Base-by-base conservation (phyloP, 1,140 invertebrate genomes). In the Heliothis subflexa region DNA sequence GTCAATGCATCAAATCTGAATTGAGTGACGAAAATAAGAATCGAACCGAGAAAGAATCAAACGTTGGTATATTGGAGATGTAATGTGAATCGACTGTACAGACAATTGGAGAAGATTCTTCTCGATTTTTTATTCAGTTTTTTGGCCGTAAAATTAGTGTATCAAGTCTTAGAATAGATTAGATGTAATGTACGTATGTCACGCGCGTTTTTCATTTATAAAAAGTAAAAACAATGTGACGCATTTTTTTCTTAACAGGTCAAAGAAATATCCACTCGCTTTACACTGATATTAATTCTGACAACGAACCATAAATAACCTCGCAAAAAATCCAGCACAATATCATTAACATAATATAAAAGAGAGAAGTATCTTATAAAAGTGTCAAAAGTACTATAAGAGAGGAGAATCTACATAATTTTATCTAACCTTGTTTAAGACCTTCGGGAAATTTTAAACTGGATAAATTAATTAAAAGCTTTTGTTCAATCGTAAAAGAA, bases 401-500 rank as follows among this genome's bases (percentile, higher is more conserved):
- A 25, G 40, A 16, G 16, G 40, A 71, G n/a, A 55, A 71, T 55
- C 28, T 71, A 50, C 68, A 71, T 71, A 71, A 71, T 71, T 71
- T 55, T 55, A 55, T 71, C 52, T 33, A 71, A 40, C 68, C 50
- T 25, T 54, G 40, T 55, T 71, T 16, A 54, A 40, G 52, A 40
- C 18, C 28, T 71, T n/a, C 21, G 11, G 47, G 28, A 52, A 62
- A 75, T 75, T 75, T 64, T 49, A 50, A 61, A 64, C 73, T 75
- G 18, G 47, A 50, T 18, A 50, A 75, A 75, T 75, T 75, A 75
- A 74, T 74, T 74, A 61, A 47, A 75, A 50, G 73, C 59, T 64
- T 40, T 52, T 59, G 40, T 21, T 18, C n/a, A 62, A 75, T 64
- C 73, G 73, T 75, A 75, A 75, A 75, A 64, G 59, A 75, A 75